A percentile compares a stretch with the other conserved stretches of the same genome.
Conservation (phyloP, 2,797 vertebrate species). For the Eulemur rubriventer region DNA sequence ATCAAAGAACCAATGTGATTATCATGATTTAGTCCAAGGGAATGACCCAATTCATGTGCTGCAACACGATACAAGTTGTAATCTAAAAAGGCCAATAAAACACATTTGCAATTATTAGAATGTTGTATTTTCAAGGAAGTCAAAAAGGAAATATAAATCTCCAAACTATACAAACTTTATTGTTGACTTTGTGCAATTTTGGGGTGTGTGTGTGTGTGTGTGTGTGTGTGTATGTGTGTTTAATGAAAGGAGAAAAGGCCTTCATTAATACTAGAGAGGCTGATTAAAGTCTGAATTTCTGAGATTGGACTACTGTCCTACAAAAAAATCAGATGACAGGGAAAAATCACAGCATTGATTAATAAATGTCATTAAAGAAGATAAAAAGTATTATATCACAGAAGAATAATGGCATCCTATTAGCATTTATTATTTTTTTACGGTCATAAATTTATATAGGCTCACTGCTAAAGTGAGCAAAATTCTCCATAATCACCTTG, state of each 20-base stretch:
- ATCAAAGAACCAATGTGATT: slow-evolving; percentile 82
- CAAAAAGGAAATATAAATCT: not conserved
- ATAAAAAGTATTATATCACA: not conserved
- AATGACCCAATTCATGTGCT: slow-evolving; percentile 87
- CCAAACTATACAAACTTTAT: not conserved
- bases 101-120: not conserved
- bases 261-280: not conserved
- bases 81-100: slow-evolving; percentile 69
- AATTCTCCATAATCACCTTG: not conserved
- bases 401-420: not conserved
- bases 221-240: not conserved
- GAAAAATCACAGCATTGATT: not conserved
- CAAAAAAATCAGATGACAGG: not conserved
- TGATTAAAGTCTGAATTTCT: not conserved
- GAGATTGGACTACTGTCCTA: not conserved
- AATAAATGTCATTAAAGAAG: not conserved
- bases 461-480: not conserved
- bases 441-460: not conserved
- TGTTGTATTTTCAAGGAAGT: not conserved
- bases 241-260: not conserved
- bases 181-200: not conserved
- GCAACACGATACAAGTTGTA: slow-evolving; percentile 84
- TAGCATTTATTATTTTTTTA: not conserved
- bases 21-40: slow-evolving; percentile 85
- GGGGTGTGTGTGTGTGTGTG: not conserved